Evolutionary conservation across 2,888 invertebrate species (phyloP).

Genomic region (Heterodera filipjevi): DNA sequence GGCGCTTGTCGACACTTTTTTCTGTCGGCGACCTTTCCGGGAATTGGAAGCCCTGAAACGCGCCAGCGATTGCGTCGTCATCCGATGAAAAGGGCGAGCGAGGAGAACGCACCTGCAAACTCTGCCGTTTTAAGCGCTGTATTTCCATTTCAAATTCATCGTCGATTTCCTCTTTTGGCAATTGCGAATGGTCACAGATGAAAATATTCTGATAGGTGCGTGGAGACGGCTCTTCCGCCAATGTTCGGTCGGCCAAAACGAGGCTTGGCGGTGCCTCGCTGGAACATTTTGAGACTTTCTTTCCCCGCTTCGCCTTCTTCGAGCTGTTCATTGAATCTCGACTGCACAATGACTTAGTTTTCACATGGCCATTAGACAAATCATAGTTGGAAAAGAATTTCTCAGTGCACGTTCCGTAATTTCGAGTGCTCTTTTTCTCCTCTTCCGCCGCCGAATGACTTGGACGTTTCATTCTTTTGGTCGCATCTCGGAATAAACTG

Average conservation of each 20-base stretch:
- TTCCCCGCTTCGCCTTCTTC: slow-evolving; percentile 30
- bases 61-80: slow-evolving; percentile 14
- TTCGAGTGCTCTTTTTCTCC: slow-evolving; percentile 36
- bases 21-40: slow-evolving; percentile 8
- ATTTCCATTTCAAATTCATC: slow-evolving; percentile 30
- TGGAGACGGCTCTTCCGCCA: slow-evolving; percentile 31
- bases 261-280: background rate
- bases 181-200: slow-evolving; percentile 58
- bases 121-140: background rate
- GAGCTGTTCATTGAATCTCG: slow-evolving; percentile 5
- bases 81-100: slow-evolving; percentile 25
- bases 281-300: slow-evolving; percentile 32
- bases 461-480: background rate
- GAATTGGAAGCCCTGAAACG: slow-evolving; percentile 9
- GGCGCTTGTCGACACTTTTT: slow-evolving; percentile 15
- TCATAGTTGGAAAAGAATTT: slow-evolving; percentile 46
- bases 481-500: slow-evolving; percentile 11
- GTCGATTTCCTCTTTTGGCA: slow-evolving; percentile 55
- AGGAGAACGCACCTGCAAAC: slow-evolving; percentile 9
- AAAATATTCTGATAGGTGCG: slow-evolving; percentile 57
- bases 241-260: slow-evolving; percentile 23
- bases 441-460: slow-evolving; percentile 16
- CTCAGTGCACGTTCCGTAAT: slow-evolving; percentile 48
- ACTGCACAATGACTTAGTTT: slow-evolving; percentile 28
- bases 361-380: slow-evolving; percentile 42